Evolutionary conservation across 2,113 vertebrate species (phyloP), one percentile per base, ranked within the genome.

Genomic region (Otis tarda): DNA sequence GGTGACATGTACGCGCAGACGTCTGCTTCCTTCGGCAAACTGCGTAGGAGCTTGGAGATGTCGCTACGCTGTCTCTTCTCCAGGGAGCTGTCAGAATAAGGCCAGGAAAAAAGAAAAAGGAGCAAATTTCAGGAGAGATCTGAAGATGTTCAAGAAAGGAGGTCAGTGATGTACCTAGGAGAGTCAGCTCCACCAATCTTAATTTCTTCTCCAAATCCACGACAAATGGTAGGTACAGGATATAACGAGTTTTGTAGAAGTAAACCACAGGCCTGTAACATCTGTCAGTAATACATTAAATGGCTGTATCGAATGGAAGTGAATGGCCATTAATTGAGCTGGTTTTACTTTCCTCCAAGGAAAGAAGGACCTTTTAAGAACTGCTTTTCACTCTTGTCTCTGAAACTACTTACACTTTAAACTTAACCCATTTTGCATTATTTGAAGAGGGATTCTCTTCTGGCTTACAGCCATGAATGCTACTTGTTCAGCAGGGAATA

Each of bases 401-500:
- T 14, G 10, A 60, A 96, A 96, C 79, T 91, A 80, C 37, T 81
- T 80, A 43, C 41, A 21, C 69, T 83, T 94, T 69, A 92, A 83
- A 68, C 81, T 82, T 86, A 89, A 95, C 14, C 67, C 45, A 61
- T 96, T 97, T 94, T 93, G 31, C 74, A 33, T 97, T 93, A 91
- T 93, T 94, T 95, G 95, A 96, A 71, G 64, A 94, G 47, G 63
- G 81, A 96, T 96, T 97, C 45, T 83, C 77, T 80, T 94, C 55
- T 97, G 87, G 45, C 60, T 94, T 97, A 27, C 27, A 87, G 90
- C 94, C 95, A 59, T 76, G 65, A 95, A 95, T 87, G 85, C 93
- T 89, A 55, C 67, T 98, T 93, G 31, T 69, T 97, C 87, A 97
- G 87, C 67, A 87, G 90, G 37, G 86, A 90, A 93, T 85, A 80